Conservation (phyloP, 2,797 vertebrate genomes). For the Pangasius krempfi region DNA sequence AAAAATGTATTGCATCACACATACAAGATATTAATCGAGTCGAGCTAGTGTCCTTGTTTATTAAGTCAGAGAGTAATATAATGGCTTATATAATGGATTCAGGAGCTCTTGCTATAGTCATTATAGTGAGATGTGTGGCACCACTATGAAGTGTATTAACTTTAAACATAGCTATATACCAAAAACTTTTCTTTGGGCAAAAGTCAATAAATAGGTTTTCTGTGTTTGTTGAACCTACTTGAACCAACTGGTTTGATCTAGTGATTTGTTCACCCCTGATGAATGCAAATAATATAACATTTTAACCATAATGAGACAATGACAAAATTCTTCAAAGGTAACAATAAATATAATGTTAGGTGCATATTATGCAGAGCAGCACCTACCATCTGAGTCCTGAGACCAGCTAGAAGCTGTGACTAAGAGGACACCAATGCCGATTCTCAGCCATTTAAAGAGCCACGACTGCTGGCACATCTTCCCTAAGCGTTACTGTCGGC, state of each 20-base stretch:
- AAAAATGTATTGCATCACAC: not conserved
- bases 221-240: not conserved
- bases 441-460: slow-evolving; percentile 70
- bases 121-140: not conserved
- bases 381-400: slow-evolving; percentile 79
- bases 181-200: not conserved
- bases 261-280: not conserved
- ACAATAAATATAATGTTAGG: not conserved
- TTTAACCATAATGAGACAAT: not conserved
- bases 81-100: not conserved
- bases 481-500: slow-evolving; percentile 69
- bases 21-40: not conserved
- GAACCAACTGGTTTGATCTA: not conserved
- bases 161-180: not conserved
- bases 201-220: not conserved
- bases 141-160: not conserved
- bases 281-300: not conserved
- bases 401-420: slow-evolving; percentile 68
- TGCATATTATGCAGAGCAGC: not conserved
- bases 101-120: not conserved
- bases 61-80: not conserved
- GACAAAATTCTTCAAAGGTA: not conserved
- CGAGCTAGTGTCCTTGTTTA: not conserved
- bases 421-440: slow-evolving; percentile 70
- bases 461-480: slow-evolving; percentile 72